Percentiles rank a stretch among this genome's conserved stretches.
phyloP scores from a whole-genome alignment of 1,140 invertebrate species.

The Heliconius melpomene region DNA sequence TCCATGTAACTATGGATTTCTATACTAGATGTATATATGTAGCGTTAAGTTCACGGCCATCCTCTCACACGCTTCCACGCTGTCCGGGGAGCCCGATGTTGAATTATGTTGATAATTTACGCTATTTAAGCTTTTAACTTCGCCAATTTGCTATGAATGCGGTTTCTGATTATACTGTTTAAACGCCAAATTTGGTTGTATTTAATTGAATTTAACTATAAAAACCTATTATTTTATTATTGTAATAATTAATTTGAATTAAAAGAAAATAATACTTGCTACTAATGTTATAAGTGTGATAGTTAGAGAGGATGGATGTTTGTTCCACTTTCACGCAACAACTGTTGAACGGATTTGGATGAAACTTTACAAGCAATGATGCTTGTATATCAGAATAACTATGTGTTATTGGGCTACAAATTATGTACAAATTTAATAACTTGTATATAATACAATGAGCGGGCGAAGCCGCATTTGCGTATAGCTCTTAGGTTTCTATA shows the following conservation, averaged over 20 bases:
- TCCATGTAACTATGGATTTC: conserved; percentile 66
- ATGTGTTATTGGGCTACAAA: too few relatives aligned
- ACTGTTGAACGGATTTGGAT: too few relatives aligned
- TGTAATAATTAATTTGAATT: background rate
- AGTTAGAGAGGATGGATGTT: too few relatives aligned
- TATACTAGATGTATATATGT: conserved; percentile 39
- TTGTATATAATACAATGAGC: too few relatives aligned
- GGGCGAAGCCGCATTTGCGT: too few relatives aligned
- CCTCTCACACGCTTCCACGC: conserved; percentile 41
- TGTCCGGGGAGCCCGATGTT: conserved; percentile 50
- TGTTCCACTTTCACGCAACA: too few relatives aligned
- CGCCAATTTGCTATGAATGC: background rate
- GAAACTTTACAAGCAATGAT: too few relatives aligned
- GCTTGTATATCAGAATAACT: too few relatives aligned
- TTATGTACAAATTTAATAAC: too few relatives aligned
- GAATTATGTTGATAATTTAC: background rate
- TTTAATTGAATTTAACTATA: background rate
- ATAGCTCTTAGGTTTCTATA: too few relatives aligned
- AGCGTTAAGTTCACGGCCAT: conserved; percentile 60
- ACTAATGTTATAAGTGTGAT: too few relatives aligned
- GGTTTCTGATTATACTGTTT: background rate
- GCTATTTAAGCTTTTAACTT: conserved; percentile 2
- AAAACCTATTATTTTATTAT: background rate
- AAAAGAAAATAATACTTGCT: too few relatives aligned
- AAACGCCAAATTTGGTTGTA: background rate